Conservation (phyloP, 2,888 invertebrate genomes). For the Brachyopa scutellaris region DNA sequence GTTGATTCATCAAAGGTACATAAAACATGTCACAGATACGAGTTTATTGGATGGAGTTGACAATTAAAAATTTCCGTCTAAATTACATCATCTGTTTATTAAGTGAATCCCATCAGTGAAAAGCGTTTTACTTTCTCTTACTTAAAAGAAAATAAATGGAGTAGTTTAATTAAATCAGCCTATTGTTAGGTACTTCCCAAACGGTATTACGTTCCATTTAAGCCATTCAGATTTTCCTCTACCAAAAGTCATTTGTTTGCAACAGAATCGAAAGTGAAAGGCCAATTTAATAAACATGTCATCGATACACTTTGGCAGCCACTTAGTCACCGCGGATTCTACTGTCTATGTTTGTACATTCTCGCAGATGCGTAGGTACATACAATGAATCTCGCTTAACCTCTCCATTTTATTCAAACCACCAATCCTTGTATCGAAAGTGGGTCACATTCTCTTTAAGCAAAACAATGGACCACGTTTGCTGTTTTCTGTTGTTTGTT, state of each 20-base stretch:
- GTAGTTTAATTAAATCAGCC: neutral
- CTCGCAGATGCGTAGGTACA: no score
- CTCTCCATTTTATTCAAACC: no score
- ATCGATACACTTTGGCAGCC: neutral
- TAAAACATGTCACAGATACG: no score
- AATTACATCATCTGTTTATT: no score
- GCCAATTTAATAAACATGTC: neutral
- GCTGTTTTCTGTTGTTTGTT: no score
- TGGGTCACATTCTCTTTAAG: constrained; percentile 15
- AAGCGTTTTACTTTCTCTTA: neutral
- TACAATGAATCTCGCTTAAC: no score
- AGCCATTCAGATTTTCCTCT: neutral
- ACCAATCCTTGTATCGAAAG: neutral
- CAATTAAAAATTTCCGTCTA: no score
- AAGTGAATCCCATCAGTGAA: neutral
- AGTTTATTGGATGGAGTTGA: no score
- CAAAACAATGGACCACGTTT: constrained; percentile 25
- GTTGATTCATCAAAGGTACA: no score
- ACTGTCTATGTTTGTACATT: neutral
- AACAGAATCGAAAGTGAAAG: constrained; percentile 18
- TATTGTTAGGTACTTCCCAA: constrained; percentile 7
- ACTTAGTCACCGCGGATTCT: neutral
- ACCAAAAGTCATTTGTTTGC: neutral
- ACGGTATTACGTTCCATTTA: no score
- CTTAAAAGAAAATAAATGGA: neutral